phyloP scores from a whole-genome alignment of 2,888 invertebrate genomes.

The Abrostola tripartita region DNA sequence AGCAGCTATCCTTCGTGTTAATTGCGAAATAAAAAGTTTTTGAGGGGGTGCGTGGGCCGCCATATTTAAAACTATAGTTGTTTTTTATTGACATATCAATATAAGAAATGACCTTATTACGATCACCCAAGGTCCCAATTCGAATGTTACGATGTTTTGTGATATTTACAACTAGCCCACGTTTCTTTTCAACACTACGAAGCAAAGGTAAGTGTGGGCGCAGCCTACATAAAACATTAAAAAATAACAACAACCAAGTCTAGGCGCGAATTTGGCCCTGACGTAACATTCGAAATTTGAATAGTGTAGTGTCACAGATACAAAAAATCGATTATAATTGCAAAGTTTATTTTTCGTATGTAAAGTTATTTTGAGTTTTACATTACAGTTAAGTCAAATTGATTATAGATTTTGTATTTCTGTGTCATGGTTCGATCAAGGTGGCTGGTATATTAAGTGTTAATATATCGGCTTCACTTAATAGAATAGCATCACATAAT shows the following conservation, averaged over 20 bases:
- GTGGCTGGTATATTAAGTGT: too few relatives aligned
- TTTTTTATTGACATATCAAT: conserved; percentile 25
- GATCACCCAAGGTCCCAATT: conserved; percentile 47
- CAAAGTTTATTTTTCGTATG: background rate
- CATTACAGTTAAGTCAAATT: too few relatives aligned
- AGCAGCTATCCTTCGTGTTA: conserved; percentile 73
- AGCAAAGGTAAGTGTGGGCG: conserved; percentile 73
- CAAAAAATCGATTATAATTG: conserved; percentile 17
- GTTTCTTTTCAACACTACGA: conserved; percentile 73
- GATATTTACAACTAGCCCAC: conserved; percentile 76
- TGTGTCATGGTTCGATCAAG: too few relatives aligned
- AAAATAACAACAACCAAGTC: conserved; percentile 70
- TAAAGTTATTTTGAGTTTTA: too few relatives aligned
- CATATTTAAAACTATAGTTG: conserved; percentile 58
- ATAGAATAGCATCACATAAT: background rate
- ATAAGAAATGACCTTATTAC: conserved; percentile 53
- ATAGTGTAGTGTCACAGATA: conserved; percentile 45
- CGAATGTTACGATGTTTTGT: conserved; percentile 45
- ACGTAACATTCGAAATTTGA: conserved; percentile 67
- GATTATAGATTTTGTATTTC: too few relatives aligned
- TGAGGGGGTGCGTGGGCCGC: conserved; percentile 75
- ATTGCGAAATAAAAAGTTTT: conserved; percentile 77
- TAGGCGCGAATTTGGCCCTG: conserved; percentile 70
- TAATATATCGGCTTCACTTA: too few relatives aligned
- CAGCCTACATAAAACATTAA: conserved; percentile 76